Conservation (phyloP, 2,888 invertebrate species). For the Caenorhabditis sp. region DNA sequence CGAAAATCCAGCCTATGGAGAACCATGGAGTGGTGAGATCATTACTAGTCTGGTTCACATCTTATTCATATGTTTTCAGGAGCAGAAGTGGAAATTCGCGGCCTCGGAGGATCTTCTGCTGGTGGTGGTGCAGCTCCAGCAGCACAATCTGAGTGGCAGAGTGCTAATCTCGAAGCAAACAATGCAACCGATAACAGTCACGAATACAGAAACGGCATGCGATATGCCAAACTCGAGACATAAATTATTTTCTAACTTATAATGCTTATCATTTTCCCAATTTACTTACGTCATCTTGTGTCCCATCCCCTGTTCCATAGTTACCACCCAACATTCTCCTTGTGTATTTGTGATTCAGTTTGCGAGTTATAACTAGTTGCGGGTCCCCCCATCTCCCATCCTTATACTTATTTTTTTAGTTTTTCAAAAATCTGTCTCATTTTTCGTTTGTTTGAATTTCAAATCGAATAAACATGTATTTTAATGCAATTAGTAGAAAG, state of each 20-base stretch:
- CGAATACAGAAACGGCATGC: slow-evolving; percentile 70
- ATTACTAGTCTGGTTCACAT: not conserved
- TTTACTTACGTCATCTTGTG: slow-evolving; percentile 1
- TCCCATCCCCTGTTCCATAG: slow-evolving; percentile 22
- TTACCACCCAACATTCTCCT: slow-evolving; percentile 20
- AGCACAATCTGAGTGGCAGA: slow-evolving; percentile 69
- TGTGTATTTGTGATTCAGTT: slow-evolving; percentile 61
- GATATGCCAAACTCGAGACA: slow-evolving; percentile 74
- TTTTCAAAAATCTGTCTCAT: slow-evolving; percentile 1
- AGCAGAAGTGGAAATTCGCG: slow-evolving; percentile 74
- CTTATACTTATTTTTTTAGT: not conserved
- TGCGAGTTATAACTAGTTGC: slow-evolving; percentile 60
- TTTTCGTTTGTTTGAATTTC: slow-evolving; percentile 7
- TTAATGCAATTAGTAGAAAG: slow-evolving; percentile 43
- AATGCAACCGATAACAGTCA: slow-evolving; percentile 51
- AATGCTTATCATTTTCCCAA: not conserved
- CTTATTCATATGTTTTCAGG: slow-evolving; percentile 28
- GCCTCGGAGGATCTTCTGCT: slow-evolving; percentile 62
- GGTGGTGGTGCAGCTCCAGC: slow-evolving; percentile 5
- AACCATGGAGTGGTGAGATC: slow-evolving; percentile 48
- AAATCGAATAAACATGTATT: slow-evolving; percentile 22
- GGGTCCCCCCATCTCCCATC: slow-evolving; percentile 31
- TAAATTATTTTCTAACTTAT: slow-evolving; percentile 45
- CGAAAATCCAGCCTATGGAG: slow-evolving; percentile 74
- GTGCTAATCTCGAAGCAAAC: slow-evolving; percentile 65